A percentile compares a stretch with the other conserved stretches of the same genome.
Conservation (phyloP, 2,113 vertebrate species). For the Zosterops japonicus region DNA sequence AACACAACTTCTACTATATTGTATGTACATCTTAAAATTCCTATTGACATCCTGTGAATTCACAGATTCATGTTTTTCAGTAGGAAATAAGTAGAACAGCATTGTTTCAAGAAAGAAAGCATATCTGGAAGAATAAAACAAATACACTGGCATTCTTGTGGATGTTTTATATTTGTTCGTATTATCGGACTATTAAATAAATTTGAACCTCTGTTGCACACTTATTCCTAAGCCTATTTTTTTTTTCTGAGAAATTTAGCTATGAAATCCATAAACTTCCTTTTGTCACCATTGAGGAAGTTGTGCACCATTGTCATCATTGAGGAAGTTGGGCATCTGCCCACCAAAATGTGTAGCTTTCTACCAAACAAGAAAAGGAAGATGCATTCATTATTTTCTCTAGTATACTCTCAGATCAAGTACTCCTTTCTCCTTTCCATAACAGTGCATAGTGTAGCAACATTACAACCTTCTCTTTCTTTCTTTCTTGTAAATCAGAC, state of each 20-base stretch:
- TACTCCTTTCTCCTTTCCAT: constrained; percentile 62
- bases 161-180: neutral
- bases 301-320: neutral
- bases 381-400: neutral
- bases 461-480: constrained; percentile 78
- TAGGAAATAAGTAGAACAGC: neutral
- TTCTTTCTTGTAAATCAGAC: constrained; percentile 81
- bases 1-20: neutral
- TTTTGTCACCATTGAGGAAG: neutral
- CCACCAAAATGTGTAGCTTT: neutral
- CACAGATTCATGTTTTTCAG: neutral
- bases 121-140: neutral
- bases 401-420: neutral
- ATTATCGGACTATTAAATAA: neutral
- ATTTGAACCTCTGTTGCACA: neutral
- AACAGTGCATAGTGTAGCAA: constrained; percentile 68
- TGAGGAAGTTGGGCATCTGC: neutral
- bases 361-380: neutral
- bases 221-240: neutral
- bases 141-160: neutral
- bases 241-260: neutral
- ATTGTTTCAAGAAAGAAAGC: neutral
- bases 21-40: neutral
- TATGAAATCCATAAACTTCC: neutral
- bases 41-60: neutral